phyloP scores from a whole-genome alignment of 2,888 invertebrate species.

The Parnassius orleans region DNA sequence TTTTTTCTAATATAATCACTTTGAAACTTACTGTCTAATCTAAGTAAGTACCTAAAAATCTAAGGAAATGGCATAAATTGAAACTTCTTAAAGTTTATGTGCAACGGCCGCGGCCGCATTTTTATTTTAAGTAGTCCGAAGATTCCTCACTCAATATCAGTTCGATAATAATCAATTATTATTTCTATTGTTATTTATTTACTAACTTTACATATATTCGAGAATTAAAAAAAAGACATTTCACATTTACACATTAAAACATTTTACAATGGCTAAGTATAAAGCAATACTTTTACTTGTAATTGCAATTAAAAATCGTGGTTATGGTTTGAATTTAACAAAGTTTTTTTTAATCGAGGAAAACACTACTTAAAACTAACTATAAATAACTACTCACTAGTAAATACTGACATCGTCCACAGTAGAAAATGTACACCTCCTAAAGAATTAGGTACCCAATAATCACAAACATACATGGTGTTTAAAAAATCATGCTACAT shows the following conservation, averaged over 20 bases:
- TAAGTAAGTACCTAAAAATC: conserved; percentile 29
- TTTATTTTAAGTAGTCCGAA: conserved; percentile 26
- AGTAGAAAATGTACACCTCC: conserved; percentile 62
- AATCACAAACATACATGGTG: conserved; percentile 61
- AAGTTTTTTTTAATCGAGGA: conserved; percentile 2
- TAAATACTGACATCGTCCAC: conserved; percentile 66
- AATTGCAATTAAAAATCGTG: neutral
- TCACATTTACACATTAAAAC: too few species aligned
- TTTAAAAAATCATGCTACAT: conserved; percentile 43
- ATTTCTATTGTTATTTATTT: neutral
- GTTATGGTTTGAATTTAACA: neutral
- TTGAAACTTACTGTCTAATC: conserved; percentile 32
- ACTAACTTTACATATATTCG: neutral
- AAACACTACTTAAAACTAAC: conserved; percentile 27
- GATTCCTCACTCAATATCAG: conserved; percentile 1
- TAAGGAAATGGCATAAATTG: conserved; percentile 49
- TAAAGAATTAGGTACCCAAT: conserved; percentile 40
- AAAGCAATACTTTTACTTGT: too few species aligned
- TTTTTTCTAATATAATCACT: conserved; percentile 23
- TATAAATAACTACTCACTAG: conserved; percentile 61
- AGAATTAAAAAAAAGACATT: neutral
- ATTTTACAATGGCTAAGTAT: too few species aligned
- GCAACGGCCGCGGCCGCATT: conserved; percentile 21
- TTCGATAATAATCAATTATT: neutral
- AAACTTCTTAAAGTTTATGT: conserved; percentile 34